Percentiles rank a stretch among this genome's conserved stretches.
These are phyloP conservation scores for Enteromius thamalakanensis DNA, from an alignment of 2,797 vertebrate species.

Conservation along the genomic window DNA sequence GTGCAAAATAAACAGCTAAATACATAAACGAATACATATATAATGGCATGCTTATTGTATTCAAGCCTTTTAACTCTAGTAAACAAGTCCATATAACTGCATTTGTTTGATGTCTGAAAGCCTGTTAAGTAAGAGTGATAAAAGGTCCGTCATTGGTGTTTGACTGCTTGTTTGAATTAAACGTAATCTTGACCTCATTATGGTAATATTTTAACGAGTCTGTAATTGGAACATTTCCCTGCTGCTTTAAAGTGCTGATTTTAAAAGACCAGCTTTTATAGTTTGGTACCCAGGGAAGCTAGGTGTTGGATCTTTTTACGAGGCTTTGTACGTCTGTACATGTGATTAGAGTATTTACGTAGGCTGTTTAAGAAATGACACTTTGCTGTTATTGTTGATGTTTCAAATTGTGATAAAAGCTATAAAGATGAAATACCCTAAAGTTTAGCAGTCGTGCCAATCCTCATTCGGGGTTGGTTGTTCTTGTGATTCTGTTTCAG, in stretches of 20 bases:
- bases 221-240: slow-evolving; percentile 40
- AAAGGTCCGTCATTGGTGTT: slow-evolving; percentile 44
- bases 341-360: slow-evolving; percentile 21
- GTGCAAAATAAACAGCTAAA: neutral
- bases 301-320: slow-evolving; percentile 55
- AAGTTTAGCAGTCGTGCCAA: slow-evolving; percentile 46
- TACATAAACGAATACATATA: neutral
- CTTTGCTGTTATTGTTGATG: slow-evolving; percentile 11
- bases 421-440: slow-evolving; percentile 48
- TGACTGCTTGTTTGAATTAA: slow-evolving; percentile 54
- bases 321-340: slow-evolving; percentile 12
- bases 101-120: slow-evolving; percentile 39
- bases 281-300: slow-evolving; percentile 53
- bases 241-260: slow-evolving; percentile 31
- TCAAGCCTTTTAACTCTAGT: slow-evolving; percentile 23
- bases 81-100: slow-evolving; percentile 40
- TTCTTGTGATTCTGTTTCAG: slow-evolving; percentile 9
- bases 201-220: slow-evolving; percentile 44
- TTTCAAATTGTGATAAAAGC: slow-evolving; percentile 53
- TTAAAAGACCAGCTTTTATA: slow-evolving; percentile 54
- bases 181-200: slow-evolving; percentile 53
- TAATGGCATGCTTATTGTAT: slow-evolving; percentile 4
- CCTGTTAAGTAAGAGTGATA: slow-evolving; percentile 19
- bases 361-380: slow-evolving; percentile 3
- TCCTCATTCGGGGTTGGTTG: slow-evolving; percentile 26